phyloP scores from a whole-genome alignment of 1,140 invertebrate genomes.

The Spodoptera litura region DNA sequence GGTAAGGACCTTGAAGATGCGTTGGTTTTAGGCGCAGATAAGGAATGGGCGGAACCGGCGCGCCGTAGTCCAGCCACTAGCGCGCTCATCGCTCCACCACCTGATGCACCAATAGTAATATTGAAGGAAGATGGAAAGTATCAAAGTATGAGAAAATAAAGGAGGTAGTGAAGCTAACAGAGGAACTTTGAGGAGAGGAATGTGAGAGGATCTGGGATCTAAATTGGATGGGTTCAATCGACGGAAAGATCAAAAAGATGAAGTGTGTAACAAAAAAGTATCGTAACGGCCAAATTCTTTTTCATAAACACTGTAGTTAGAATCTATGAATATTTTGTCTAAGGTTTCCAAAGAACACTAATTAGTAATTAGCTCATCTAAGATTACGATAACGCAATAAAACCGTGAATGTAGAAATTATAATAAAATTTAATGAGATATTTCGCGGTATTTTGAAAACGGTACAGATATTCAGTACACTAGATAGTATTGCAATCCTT shows the following conservation, averaged over 20 bases:
- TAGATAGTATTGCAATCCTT: constrained; percentile 66
- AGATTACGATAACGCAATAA: constrained; percentile 20
- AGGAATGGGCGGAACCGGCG: constrained; percentile 85
- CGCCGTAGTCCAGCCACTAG: constrained; percentile 81
- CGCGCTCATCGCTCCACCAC: constrained; percentile 80
- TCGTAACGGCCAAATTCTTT: neutral
- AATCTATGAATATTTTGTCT: constrained; percentile 5
- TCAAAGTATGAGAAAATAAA: neutral
- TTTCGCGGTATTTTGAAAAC: constrained; percentile 44
- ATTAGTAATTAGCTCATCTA: constrained; percentile 23
- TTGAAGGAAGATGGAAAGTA: neutral
- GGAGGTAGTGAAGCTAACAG: neutral
- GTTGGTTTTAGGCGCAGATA: constrained; percentile 82
- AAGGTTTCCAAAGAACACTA: constrained; percentile 16
- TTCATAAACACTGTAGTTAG: neutral
- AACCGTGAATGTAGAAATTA: constrained; percentile 43
- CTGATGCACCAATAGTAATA: constrained; percentile 47
- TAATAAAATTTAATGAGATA: constrained; percentile 53
- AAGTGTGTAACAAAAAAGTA: neutral
- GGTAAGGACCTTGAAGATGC: constrained; percentile 91
- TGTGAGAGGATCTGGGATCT: neutral
- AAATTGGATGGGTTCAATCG: too few species aligned
- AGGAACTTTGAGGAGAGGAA: neutral
- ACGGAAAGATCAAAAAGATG: too few species aligned
- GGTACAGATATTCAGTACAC: constrained; percentile 19